Percentiles rank a stretch among this genome's conserved stretches.
Conservation (phyloP, 2,888 invertebrate species). For the Melinopterus prodromus region DNA sequence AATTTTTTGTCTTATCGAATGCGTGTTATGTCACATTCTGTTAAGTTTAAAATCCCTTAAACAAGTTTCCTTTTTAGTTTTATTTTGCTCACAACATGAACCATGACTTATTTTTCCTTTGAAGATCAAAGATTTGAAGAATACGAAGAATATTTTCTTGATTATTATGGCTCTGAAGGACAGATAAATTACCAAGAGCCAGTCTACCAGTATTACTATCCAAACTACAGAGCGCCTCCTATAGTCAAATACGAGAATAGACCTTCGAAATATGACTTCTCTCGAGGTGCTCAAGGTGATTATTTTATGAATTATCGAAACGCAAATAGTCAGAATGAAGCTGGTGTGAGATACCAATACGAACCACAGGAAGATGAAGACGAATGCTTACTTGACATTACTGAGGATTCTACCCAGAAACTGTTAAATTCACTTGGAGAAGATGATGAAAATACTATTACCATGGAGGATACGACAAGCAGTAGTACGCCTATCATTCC, state of each 20-base stretch:
- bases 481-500: not conserved
- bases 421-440: not conserved
- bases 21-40: not conserved
- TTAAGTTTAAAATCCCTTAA: not conserved
- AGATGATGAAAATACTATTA: not conserved
- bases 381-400: not conserved
- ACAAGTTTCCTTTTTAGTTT: not conserved
- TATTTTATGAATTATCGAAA: not conserved
- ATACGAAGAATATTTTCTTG: not conserved
- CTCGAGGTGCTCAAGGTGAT: not conserved
- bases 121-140: not conserved
- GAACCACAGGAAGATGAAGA: not conserved
- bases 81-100: not conserved
- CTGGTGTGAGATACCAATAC: not conserved
- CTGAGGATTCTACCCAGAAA: not conserved
- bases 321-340: not conserved
- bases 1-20: not conserved
- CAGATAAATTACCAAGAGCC: not conserved
- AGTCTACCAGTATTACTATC: not conserved
- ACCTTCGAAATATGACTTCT: not conserved
- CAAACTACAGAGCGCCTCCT: not conserved
- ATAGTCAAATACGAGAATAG: not conserved
- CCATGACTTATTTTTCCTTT: not conserved
- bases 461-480: not conserved
- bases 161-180: not conserved